Evolutionary conservation across 2,113 vertebrate species (phyloP), one percentile per base, ranked within the genome.

Genomic region (Alouatta palliata): DNA sequence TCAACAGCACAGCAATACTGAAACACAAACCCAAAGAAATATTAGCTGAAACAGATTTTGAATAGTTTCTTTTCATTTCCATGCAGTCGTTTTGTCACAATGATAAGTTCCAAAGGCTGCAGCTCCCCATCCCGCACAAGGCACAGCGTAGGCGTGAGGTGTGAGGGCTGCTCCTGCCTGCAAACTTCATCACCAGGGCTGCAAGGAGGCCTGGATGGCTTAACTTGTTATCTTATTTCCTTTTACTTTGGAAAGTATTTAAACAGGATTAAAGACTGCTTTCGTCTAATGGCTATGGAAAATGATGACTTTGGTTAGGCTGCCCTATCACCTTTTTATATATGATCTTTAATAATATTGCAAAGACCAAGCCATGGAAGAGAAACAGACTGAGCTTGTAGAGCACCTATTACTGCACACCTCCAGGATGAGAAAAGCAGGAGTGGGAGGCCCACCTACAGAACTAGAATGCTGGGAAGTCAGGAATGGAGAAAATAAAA

Each of bases 1-100:
- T 90, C 10, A 61, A 61, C 37, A 13, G 56, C 13, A 56, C 2
- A 80, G 14, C 21, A 86, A 75, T 6, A 40, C 8, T 80, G n/a
- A 88, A 84, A 80, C 43, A 68, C 81, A 98, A 96, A 61, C 13
- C 77, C 71, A 25, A 90, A 66, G 96, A 97, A 64, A 92, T 79
- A 91, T 56, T 73, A 93, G 66, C 80, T 80, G 73, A 19, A 81
- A 91, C 40, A 87, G 43, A 25, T 93, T 94, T 84, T 80, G 94
- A 90, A 95, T 94, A 19, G 12, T 83, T 97, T 94, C 45, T 10
- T 84, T 71, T 64, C 43, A 43, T 89, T 83, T 47, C 20, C 25
- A 30, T 40, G n/a, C 82, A 95, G 66, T 97, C 91, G 85, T 92
- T 92, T 95, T 96, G 93, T 85, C 97, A 97, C 91, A 97, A 54